A percentile compares a stretch with the other conserved stretches of the same genome.
These are phyloP conservation scores for Oncorhynchus masou DNA, from an alignment of 2,113 vertebrate genomes.

Conservation along the genomic window DNA sequence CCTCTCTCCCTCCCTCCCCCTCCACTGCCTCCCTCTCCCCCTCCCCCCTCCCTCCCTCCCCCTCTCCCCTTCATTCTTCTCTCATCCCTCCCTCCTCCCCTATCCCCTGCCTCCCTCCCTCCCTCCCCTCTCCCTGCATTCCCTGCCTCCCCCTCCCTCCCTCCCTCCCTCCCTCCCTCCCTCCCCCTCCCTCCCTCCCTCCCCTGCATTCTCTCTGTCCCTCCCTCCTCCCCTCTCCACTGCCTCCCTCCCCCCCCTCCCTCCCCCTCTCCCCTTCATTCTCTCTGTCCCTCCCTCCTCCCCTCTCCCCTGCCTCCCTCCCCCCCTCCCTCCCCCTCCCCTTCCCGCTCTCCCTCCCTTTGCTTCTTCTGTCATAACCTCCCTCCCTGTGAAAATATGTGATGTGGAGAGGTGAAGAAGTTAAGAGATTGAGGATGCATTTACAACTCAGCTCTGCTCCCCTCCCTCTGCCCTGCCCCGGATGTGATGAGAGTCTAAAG, in stretches of 20 bases:
- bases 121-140: no score
- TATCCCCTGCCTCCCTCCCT: fast-evolving
- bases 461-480: constrained; percentile 1
- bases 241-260: neutral
- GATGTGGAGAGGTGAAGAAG: constrained; percentile 60
- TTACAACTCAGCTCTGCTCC: constrained; percentile 40
- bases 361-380: neutral
- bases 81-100: no score
- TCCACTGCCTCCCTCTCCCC: no score
- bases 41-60: fast-evolving
- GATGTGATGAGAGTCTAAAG: constrained; percentile 55
- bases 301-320: neutral
- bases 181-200: no score
- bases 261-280: neutral
- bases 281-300: constrained; percentile 4
- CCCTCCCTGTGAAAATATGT: constrained; percentile 32
- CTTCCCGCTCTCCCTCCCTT: neutral
- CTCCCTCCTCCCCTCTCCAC: no score
- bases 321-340: neutral
- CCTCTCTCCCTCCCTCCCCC: no score
- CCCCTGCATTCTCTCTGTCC: no score
- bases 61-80: no score
- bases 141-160: no score
- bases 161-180: no score
- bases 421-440: constrained; percentile 66